Conservation (phyloP, 1,140 invertebrate genomes). For the Chionoecetes opilio region DNA sequence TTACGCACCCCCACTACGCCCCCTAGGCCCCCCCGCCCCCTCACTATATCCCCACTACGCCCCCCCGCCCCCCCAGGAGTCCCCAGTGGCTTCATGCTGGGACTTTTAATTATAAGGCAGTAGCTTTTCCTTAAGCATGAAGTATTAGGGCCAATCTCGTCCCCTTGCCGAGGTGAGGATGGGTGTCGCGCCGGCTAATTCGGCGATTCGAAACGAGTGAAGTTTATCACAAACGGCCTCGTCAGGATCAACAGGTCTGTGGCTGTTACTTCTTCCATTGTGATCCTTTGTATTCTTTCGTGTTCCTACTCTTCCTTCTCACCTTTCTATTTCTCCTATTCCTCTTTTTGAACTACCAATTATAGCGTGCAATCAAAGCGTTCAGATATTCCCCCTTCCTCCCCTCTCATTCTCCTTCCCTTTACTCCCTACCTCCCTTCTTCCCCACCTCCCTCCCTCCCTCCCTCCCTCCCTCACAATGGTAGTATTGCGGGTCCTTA, state of each 20-base stretch:
- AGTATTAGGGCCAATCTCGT: neutral
- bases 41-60: too few species aligned
- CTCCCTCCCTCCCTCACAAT: neutral
- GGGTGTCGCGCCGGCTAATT: neutral
- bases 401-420: neutral
- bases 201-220: neutral
- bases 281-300: too few species aligned
- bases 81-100: neutral
- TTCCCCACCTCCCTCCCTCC: neutral
- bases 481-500: neutral
- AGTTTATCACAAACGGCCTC: neutral
- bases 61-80: neutral
- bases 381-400: neutral
- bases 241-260: too few species aligned
- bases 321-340: neutral
- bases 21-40: neutral
- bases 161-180: neutral
- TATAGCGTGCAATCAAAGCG: neutral
- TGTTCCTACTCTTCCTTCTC: neutral
- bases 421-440: neutral
- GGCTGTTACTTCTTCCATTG: too few species aligned
- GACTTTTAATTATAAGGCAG: neutral
- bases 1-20: neutral
- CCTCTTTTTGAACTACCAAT: neutral
- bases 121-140: slow-evolving; percentile 1